phyloP scores from a whole-genome alignment of 2,797 vertebrate genomes.

The Protosalanx chinensis region DNA sequence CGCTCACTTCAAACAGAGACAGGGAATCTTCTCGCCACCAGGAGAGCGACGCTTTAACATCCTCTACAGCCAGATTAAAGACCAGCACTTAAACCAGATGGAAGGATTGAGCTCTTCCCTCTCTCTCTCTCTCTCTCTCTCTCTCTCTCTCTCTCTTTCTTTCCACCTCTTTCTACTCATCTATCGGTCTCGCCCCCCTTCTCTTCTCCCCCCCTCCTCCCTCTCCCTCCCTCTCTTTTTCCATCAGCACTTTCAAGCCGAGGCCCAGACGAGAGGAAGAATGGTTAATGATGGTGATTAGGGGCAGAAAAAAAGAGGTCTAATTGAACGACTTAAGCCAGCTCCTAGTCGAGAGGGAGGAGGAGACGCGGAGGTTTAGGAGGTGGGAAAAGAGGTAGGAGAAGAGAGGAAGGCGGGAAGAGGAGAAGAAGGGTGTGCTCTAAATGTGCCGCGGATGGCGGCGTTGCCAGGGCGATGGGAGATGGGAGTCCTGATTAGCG shows the following conservation, averaged over 20 bases:
- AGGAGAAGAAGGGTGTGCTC: slow-evolving; percentile 43
- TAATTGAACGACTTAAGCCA: slow-evolving; percentile 25
- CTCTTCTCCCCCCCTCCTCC: background rate
- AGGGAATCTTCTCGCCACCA: slow-evolving; percentile 43
- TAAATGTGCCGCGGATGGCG: slow-evolving; percentile 51
- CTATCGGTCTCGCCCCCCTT: background rate
- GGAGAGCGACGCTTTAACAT: slow-evolving; percentile 33
- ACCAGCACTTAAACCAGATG: slow-evolving; percentile 30
- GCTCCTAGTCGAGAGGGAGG: slow-evolving; percentile 12
- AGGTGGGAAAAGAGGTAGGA: background rate
- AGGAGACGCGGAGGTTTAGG: background rate
- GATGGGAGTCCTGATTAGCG: slow-evolving; percentile 73
- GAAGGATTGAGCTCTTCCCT: slow-evolving; percentile 11
- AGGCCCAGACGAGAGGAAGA: slow-evolving; percentile 36
- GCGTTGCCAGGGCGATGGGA: slow-evolving; percentile 66
- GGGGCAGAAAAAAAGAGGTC: slow-evolving; percentile 37
- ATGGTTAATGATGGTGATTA: slow-evolving; percentile 50
- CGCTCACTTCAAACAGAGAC: slow-evolving; percentile 47
- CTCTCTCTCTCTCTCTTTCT: no score
- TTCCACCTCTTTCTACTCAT: slow-evolving; percentile 17
- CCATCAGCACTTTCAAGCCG: slow-evolving; percentile 32
- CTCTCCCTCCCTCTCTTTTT: background rate
- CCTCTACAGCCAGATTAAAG: slow-evolving; percentile 52
- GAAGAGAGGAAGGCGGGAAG: slow-evolving; percentile 30
- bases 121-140: no score